Base-by-base conservation (phyloP, 1,140 invertebrate genomes). In the Mizuhopecten yessoensis region DNA sequence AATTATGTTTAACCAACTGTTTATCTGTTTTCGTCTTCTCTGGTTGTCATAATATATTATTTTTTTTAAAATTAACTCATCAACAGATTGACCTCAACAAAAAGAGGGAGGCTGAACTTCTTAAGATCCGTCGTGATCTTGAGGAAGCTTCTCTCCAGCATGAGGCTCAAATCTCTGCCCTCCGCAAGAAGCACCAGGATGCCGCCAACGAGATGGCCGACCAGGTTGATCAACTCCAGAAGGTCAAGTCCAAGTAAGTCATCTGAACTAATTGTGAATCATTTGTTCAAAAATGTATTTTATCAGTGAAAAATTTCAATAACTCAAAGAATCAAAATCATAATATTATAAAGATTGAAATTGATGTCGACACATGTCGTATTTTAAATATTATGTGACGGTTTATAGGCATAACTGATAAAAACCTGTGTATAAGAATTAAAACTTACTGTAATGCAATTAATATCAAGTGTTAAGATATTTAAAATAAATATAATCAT, bases 151-250 rank as follows among this genome's bases (percentile, higher is more conserved):
- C 99, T 97, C 99, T 99, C 96, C 99, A 99, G 97, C 99, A 99
- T 96, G 99, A 99, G 97, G 98, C 98, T 93, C 98, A 98, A 94
- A 97, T 99, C 95, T 98, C 98, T 94, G 98, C 98, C 96, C 97
- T 99, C 94, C 98, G 99, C 97, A 99, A 99, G 98, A 99, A 99
- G 98, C 99, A 99, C 97, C 99, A 99, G 96, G 99, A 99, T 97
- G 98, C 99, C 96, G 98, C 99, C 95, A 96, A 95, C 92, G 96
- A 96, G 98, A 98, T 99, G 98, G 98, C 98, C 95, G 99, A 99
- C 97, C 99, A 99, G 97, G 98, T 99, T 96, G 99, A 99, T 97
- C 99, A 99, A 96, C 98, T 99, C 95, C 99, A 99, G 98, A 99
- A 99, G 97, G 98, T 99, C 96, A 99, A 99, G 97, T 98, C 98